Conservation (phyloP, 30 jellyfish, hydroid and myxozoan species). For the Cassiopea xamachana region DNA sequence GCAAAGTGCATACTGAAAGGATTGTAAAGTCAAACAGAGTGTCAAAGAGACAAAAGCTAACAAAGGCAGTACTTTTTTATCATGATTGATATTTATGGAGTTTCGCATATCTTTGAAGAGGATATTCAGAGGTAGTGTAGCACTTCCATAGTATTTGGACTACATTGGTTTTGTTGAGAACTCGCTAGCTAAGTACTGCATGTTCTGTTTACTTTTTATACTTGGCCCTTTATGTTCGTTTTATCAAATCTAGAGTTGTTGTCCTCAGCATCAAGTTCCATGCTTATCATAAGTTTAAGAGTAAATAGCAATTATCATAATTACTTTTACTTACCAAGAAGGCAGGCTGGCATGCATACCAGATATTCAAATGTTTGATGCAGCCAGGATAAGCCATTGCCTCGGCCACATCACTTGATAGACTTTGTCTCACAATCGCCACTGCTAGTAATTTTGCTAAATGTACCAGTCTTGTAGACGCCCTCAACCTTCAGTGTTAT, state of each 20-base stretch:
- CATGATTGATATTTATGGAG: background rate
- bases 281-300: background rate
- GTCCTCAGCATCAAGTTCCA: background rate
- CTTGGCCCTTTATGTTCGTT: background rate
- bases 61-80: conserved; percentile 13
- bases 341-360: background rate
- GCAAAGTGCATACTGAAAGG: conserved; percentile 21
- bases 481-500: background rate
- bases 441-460: background rate
- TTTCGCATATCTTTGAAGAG: background rate
- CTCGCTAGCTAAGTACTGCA: background rate
- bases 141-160: background rate
- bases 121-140: background rate
- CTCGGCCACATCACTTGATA: background rate
- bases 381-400: background rate
- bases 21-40: conserved; percentile 4
- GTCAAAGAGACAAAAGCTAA: background rate
- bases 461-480: background rate
- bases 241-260: too few species aligned
- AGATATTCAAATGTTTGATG: background rate
- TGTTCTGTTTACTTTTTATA: background rate
- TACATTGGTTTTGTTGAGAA: background rate
- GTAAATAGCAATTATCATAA: background rate
- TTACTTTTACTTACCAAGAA: background rate
- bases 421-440: background rate